Evolutionary conservation across 2,888 invertebrate species (phyloP), one percentile per base, ranked within the genome.

Genomic region (Blastobasis lacticolella): DNA sequence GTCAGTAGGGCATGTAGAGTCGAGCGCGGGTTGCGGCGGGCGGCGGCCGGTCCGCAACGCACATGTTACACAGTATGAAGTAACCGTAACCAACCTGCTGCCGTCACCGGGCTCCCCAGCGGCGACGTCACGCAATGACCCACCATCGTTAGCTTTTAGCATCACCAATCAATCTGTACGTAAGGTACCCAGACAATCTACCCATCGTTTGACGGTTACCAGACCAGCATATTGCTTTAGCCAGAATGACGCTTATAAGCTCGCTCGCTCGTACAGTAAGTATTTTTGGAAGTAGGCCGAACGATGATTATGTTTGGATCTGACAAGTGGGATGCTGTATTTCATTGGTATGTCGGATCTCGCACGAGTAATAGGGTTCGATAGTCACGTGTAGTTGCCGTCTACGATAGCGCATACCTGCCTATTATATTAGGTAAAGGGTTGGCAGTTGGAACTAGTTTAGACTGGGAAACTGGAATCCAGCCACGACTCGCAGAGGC

Each of bases 1-100:
- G 85, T 82, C 77, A 84, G 81, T 82, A 71, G 85, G 81, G 66
- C 81, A 78, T 71, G 71, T 67, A 74, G 67, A 69, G 66, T 64
- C 62, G 69, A 62, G 66, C 67, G 70, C 69, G 66, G 60, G 62
- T 68, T 67, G 68, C 71, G 70, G 62, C 59, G 52, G 61, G 51
- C 43, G 41, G 54, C 58, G 49, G 54, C 52, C 55, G 51, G 10
- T 44, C 10, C 7, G 47, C 54, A 49, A 23, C 50, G 49, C 41
- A 49, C 37, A 54, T 62, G 58, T 72, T 73, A 71, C 70, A 69
- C 63, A 64, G 62, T 68, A 70, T 74, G 67, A 73, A 72, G 71
- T 72, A 75, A 75, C 68, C 61, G 61, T 58, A 58, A 56, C 59
- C 56, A 56, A 57, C 54, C 50, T 51, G 23, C 23, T 23, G 23